Conservation (phyloP, 2,797 vertebrate species). For the Delichon dasypus region DNA sequence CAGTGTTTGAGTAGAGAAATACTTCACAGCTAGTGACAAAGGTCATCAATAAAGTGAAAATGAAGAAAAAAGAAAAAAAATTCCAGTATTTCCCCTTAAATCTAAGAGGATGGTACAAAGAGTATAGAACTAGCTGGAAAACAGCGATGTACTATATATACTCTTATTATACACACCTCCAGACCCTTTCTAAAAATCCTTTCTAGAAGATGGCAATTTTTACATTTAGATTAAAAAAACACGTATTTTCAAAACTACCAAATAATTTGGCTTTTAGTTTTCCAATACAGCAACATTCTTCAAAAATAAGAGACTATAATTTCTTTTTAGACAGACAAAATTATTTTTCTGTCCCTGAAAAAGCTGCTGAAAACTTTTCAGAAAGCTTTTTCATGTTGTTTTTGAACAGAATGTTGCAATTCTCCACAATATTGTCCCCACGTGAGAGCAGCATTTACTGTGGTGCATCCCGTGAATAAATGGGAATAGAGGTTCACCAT, state of each 20-base stretch:
- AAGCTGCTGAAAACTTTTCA: not conserved
- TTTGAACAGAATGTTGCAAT: not conserved
- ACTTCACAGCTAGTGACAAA: not conserved
- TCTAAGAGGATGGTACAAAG: not conserved
- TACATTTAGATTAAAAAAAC: not conserved
- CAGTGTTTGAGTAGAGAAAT: not conserved
- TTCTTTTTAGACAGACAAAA: not conserved
- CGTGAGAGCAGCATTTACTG: not conserved
- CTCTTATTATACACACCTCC: not conserved
- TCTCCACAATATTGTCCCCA: not conserved
- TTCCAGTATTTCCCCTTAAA: not conserved
- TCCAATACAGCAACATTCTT: not conserved
- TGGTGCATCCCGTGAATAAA: not conserved
- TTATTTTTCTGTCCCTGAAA: not conserved
- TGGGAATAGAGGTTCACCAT: not conserved
- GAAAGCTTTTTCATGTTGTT: not conserved
- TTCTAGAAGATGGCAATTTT: not conserved
- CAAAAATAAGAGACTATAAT: not conserved
- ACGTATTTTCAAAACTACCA: not conserved
- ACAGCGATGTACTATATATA: not conserved
- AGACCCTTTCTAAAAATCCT: not conserved
- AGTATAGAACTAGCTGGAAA: not conserved
- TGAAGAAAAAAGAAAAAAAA: not conserved
- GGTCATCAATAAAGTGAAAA: not conserved
- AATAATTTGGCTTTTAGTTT: not conserved